Evolutionary conservation across 2,797 vertebrate species (phyloP), one percentile per base, ranked within the genome.

Genomic region (Chelonia mydas): DNA sequence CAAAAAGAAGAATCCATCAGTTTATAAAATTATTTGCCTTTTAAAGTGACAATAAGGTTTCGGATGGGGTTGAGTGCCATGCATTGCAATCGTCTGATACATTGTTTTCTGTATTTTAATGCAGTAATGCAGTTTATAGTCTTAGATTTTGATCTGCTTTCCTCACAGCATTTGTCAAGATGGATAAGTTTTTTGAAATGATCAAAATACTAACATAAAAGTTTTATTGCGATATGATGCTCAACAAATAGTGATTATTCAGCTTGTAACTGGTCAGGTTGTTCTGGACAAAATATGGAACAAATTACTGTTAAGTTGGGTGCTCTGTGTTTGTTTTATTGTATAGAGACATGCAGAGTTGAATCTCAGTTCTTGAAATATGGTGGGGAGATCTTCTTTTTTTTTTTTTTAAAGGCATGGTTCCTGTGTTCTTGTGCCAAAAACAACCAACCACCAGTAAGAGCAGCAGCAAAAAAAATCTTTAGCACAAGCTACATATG

Each of bases 401-500:
- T 16, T 1, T 59, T 5, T 25, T 79, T 88, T 3, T 0, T 55
- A 93, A 33, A 0, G 1, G 55, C 81, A 95, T 68, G 59, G 54
- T 37, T 89, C 59, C 78, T 93, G n/a, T 78, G 68, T 55, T 95
- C 83, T 85, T 81, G 11, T 27, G 33, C n/a, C 16, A 5, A 21
- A 68, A 68, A 68, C 9, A 37, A 21, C 17, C 65, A 68, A 37
- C n/a, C 17, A 68, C 33, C 19, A 37, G 17, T 37, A 68, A n/a
- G 33, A 68, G 37, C n/a, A 68, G 7, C 19, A 37, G 65, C 65
- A 68, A 68, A 61, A 61, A 33, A 85, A 92, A 81, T 91, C 91
- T 83, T 89, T 50, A 10, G 41, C 54, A 87, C 76, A 90, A 92
- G 92, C 92, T 96, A 90, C 81, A 55, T 2, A 59, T 50, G 92